Percentiles rank a stretch among this genome's conserved stretches.
phyloP scores from a whole-genome alignment of 2,113 vertebrate genomes.

The Genyomyrus donnyi region DNA sequence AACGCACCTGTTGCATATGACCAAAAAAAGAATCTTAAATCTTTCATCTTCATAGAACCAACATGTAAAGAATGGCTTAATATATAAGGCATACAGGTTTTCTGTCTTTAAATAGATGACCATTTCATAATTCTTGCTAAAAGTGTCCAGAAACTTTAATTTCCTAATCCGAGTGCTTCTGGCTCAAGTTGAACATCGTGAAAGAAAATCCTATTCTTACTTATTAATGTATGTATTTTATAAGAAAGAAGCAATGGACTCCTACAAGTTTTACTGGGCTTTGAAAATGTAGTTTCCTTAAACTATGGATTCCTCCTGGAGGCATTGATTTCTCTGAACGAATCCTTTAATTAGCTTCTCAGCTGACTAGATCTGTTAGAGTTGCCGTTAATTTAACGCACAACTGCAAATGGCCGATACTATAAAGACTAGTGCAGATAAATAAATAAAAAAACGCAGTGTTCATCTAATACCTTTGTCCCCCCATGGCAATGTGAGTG shows the following conservation, averaged over 20 bases:
- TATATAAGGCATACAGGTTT: not conserved
- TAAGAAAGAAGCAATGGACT: not conserved
- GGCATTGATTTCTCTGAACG: slow-evolving; percentile 30
- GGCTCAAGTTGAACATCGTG: not conserved
- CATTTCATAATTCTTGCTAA: not conserved
- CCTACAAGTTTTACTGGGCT: slow-evolving; percentile 15
- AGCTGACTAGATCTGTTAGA: slow-evolving; percentile 41
- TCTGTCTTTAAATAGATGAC: not conserved
- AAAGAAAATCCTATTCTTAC: not conserved
- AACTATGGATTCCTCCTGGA: slow-evolving; percentile 23
- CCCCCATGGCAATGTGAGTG: slow-evolving; percentile 58
- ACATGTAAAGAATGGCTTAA: not conserved
- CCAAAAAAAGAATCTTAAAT: not conserved
- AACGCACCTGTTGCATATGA: not conserved
- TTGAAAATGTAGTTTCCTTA: slow-evolving; percentile 13
- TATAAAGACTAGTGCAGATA: slow-evolving; percentile 30
- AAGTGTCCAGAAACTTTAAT: not conserved
- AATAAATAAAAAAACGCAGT: slow-evolving; percentile 32
- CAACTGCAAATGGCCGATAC: slow-evolving; percentile 27
- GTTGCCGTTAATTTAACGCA: slow-evolving; percentile 45
- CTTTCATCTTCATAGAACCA: not conserved
- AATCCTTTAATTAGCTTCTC: slow-evolving; percentile 35
- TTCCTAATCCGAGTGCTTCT: not conserved
- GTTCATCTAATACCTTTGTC: slow-evolving; percentile 58
- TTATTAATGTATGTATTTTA: not conserved